Base-by-base conservation (phyloP, 2,888 invertebrate species). In the Scelioninae gen. 1 region DNA sequence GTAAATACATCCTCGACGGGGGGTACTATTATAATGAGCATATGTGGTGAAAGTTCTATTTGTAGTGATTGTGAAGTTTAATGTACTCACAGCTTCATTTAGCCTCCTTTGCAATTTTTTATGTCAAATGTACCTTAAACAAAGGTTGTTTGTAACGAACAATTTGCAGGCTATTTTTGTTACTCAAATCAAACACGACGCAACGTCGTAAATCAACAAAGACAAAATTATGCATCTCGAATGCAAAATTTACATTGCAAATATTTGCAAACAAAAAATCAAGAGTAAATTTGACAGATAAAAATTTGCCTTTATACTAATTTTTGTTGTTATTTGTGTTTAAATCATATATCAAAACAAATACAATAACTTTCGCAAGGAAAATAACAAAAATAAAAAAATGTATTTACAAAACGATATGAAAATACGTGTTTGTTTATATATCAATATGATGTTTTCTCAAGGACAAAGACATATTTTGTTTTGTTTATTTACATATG, bases 31-130 rank as follows among this genome's bases (percentile, higher is more conserved):
- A 92, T 92, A 92, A 92, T 92, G 90, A 91, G 90, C 87, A 88
- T 89, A 87, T 90, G 90, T 89, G 91, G 90, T 91, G 91, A 90
- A 91, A 88, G 90, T 92, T 92, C 92, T 92, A 92, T 92, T 92
- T 92, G 92, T 90, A 90, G 92, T 92, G 90, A 92, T 92, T 91
- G n/a, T 91, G 89, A 91, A 90, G 91, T 92, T 92, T 92, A 91
- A 91, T 92, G 92, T 91, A 91, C 91, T 90, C 86, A 62, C 76
- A 86, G 83, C 89, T 90, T 89, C 88, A 91, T 91, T 90, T 90
- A 89, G 90, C 87, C 88, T 83, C 69, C 84, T 78, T 75, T 74
- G 76, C 69, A 71, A 75, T 87, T 89, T 88, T 88, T 80, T 63
- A 65, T 31, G 34, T 9, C 49, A 53, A 65, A 75, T 66, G 68